Percentiles rank a stretch among this genome's conserved stretches.
Conservation (phyloP, 2,113 vertebrate genomes). For the Atractosteus spatula region DNA sequence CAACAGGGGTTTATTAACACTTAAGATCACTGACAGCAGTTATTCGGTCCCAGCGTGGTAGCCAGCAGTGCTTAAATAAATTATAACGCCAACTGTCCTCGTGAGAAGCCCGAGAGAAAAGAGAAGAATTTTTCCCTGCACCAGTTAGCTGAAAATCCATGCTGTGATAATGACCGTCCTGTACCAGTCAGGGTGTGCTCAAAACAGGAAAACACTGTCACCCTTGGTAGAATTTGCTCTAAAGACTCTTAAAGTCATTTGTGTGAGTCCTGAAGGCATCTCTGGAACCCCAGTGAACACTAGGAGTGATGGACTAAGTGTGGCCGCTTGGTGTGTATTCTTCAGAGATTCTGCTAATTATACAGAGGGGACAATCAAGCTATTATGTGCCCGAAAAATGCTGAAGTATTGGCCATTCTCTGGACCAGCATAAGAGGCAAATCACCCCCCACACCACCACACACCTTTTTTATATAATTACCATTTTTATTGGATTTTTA, state of each 20-base stretch:
- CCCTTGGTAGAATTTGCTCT: no score
- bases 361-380: neutral
- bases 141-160: neutral
- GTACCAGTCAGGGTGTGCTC: neutral
- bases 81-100: no score
- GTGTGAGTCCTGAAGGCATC: neutral
- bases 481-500: constrained; percentile 81
- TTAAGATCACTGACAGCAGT: no score
- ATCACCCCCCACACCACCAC: constrained; percentile 40
- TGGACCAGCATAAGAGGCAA: constrained; percentile 33
- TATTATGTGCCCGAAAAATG: neutral
- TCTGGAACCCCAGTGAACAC: neutral
- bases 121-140: neutral
- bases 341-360: neutral
- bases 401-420: constrained; percentile 49
- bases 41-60: no score
- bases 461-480: constrained; percentile 68
- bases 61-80: no score
- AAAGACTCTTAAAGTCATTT: neutral
- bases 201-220: no score
- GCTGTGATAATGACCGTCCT: neutral
- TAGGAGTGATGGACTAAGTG: neutral
- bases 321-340: neutral
- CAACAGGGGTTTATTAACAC: no score
- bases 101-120: no score